Evolutionary conservation across 2,888 invertebrate species (phyloP).

Genomic region (Cantharis lateralis): DNA sequence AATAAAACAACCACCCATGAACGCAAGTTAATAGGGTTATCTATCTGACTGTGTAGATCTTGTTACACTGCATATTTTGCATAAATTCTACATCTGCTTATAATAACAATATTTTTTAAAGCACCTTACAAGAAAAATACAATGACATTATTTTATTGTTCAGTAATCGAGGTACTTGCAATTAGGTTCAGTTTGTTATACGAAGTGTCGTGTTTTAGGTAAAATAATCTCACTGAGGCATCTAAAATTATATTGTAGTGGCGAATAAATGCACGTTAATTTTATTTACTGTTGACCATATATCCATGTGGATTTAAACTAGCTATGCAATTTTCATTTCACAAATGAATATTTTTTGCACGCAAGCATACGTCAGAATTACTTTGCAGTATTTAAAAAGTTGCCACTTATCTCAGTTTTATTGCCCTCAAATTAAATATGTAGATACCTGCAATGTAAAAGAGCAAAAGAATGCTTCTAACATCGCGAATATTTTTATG

Average conservation of each 20-base stretch:
- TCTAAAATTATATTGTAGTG: conserved; percentile 2
- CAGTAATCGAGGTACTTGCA: not conserved
- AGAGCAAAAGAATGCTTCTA: not conserved
- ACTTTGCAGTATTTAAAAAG: not conserved
- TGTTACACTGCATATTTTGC: no score
- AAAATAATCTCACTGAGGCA: not conserved
- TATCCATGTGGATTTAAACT: not conserved
- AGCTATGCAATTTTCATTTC: not conserved
- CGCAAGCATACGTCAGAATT: not conserved
- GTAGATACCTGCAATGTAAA: not conserved
- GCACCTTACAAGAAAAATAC: not conserved
- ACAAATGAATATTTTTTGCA: not conserved
- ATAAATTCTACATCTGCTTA: not conserved
- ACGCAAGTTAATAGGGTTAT: no score
- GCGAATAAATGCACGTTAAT: conserved; percentile 1
- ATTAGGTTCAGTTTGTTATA: not conserved
- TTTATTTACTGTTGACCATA: conserved; percentile 1
- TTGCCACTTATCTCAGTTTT: not conserved
- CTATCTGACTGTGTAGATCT: no score
- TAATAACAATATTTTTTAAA: not conserved
- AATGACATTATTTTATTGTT: not conserved
- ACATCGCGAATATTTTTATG: not conserved
- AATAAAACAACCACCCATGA: no score
- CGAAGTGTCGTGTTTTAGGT: not conserved
- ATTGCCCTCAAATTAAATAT: not conserved